Conservation (phyloP, 2,888 invertebrate genomes). For the Leptura quadrifasciata region DNA sequence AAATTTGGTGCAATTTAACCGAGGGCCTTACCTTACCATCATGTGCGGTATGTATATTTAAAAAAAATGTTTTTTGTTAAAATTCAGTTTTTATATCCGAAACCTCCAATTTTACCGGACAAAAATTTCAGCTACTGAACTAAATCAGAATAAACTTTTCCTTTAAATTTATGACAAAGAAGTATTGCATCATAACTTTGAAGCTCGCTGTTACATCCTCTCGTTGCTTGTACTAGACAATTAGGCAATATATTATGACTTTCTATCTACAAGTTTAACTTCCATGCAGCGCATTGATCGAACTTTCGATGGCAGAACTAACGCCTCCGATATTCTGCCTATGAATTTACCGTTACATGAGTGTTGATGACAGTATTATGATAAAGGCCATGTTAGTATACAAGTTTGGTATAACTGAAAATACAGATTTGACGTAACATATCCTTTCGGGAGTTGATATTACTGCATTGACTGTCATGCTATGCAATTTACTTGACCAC, state of each 20-base stretch:
- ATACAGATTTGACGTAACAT: constrained; percentile 6
- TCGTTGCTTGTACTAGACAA: too few species aligned
- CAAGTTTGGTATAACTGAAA: constrained; percentile 20
- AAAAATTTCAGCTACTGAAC: too few species aligned
- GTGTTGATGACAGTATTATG: constrained; percentile 16
- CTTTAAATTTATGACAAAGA: too few species aligned
- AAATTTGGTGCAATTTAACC: too few species aligned
- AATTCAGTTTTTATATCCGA: too few species aligned
- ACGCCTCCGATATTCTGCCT: constrained; percentile 11
- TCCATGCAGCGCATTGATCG: neutral
- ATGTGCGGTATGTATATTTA: too few species aligned
- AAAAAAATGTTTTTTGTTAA: too few species aligned
- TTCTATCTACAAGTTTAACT: neutral
- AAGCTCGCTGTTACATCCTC: too few species aligned
- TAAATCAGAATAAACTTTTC: too few species aligned
- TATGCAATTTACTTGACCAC: neutral
- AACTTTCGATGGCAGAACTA: neutral
- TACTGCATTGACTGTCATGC: neutral
- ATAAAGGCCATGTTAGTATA: constrained; percentile 13
- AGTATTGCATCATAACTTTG: too few species aligned
- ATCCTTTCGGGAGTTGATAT: constrained; percentile 22
- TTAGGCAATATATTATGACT: neutral
- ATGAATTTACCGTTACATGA: constrained; percentile 11
- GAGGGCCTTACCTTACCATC: too few species aligned
- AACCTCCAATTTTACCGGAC: too few species aligned